These are phyloP conservation scores for Anomalospiza imberbis DNA, from an alignment of 2,797 vertebrate species.

Conservation along the genomic window DNA sequence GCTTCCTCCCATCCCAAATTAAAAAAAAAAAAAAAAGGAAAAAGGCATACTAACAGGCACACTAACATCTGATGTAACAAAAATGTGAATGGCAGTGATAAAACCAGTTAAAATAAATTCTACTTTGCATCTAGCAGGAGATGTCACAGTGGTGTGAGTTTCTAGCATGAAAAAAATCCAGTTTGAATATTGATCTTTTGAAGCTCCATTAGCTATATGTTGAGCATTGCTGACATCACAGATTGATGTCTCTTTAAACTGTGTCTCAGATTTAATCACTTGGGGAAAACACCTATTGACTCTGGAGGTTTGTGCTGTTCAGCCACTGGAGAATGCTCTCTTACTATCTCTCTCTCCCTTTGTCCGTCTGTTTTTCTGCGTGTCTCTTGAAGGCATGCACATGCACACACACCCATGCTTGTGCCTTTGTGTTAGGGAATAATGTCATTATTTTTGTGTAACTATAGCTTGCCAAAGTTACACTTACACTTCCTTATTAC, in stretches of 20 bases:
- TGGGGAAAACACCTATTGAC: constrained; percentile 83
- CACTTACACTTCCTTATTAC: constrained; percentile 79
- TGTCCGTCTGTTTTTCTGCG: not conserved
- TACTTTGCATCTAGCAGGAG: not conserved
- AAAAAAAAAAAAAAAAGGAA: too few species aligned
- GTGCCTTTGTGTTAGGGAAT: not conserved
- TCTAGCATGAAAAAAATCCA: constrained; percentile 58
- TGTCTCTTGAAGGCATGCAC: not conserved
- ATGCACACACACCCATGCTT: not conserved
- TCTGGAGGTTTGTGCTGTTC: constrained; percentile 75
- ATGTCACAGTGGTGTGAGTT: not conserved
- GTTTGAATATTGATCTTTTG: constrained; percentile 86
- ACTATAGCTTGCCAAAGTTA: constrained; percentile 57
- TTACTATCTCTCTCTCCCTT: not conserved
- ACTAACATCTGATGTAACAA: not conserved
- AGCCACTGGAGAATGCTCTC: constrained; percentile 75
- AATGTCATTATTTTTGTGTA: not conserved
- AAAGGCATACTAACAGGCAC: not conserved
- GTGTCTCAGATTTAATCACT: constrained; percentile 79
- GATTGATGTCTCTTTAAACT: constrained; percentile 90
- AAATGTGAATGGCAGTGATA: not conserved
- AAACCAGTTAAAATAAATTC: not conserved
- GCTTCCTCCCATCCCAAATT: not conserved
- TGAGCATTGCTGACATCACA: constrained; percentile 79
- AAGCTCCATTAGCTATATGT: constrained; percentile 86